Conservation (phyloP, 1,140 invertebrate species). For the Oncopeltus fasciatus region DNA sequence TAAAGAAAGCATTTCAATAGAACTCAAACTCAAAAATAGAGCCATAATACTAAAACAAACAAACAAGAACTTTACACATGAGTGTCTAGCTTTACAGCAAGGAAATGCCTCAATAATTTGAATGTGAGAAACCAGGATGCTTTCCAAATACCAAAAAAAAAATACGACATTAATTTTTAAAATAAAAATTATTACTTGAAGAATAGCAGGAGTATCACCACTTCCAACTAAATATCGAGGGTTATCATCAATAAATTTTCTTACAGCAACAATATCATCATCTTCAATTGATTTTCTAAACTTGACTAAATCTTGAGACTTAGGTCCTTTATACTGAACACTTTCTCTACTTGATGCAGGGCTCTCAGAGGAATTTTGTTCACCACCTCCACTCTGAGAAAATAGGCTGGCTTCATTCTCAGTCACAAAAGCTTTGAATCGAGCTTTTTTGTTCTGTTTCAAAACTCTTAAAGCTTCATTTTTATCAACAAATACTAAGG, state of each 20-base stretch:
- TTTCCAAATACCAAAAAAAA: no score
- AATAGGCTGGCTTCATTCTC: conserved; percentile 56
- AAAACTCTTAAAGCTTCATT: conserved; percentile 51
- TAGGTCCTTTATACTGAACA: conserved; percentile 49
- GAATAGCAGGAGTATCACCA: conserved; percentile 75
- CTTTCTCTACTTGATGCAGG: background rate
- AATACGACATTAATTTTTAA: no score
- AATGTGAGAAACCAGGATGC: no score
- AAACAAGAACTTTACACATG: no score
- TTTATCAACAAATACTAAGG: conserved; percentile 59
- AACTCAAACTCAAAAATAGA: no score
- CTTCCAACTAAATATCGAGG: conserved; percentile 71
- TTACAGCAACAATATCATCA: conserved; percentile 47
- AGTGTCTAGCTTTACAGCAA: no score
- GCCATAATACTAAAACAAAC: no score
- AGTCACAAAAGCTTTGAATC: conserved; percentile 60
- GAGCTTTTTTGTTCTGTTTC: conserved; percentile 53
- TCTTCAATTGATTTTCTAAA: conserved; percentile 65
- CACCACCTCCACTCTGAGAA: conserved; percentile 41
- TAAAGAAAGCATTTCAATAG: no score
- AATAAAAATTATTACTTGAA: no score
- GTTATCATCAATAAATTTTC: conserved; percentile 58
- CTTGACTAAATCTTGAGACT: conserved; percentile 58
- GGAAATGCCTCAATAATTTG: no score
- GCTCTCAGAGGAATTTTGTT: conserved; percentile 25